Percentiles rank a stretch among this genome's conserved stretches.
Evolutionary conservation across 2,113 vertebrate species (phyloP).

Genomic region (Alectura lathami): DNA sequence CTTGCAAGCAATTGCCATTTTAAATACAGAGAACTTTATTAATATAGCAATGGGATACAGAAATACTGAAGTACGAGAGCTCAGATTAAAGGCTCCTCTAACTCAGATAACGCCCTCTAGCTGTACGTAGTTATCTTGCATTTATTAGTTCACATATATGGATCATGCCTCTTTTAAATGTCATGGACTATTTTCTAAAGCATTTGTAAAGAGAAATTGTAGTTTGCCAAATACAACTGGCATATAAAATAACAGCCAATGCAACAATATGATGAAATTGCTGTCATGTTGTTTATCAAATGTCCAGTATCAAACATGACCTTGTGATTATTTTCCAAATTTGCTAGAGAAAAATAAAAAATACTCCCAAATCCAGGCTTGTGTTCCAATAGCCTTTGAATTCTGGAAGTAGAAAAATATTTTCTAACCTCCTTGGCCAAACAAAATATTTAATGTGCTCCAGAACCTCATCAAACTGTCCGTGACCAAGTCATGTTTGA

Average conservation of each 20-base stretch:
- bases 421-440: background rate
- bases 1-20: slow-evolving; percentile 28
- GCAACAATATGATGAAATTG: slow-evolving; percentile 30
- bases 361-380: slow-evolving; percentile 33
- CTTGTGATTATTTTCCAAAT: slow-evolving; percentile 8
- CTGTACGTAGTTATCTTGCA: background rate
- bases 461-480: background rate
- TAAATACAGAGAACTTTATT: slow-evolving; percentile 48
- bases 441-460: background rate
- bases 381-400: slow-evolving; percentile 14
- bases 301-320: slow-evolving; percentile 42
- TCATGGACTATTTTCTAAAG: slow-evolving; percentile 25
- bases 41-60: background rate
- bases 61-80: background rate
- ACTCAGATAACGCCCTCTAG: background rate
- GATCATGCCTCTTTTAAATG: background rate
- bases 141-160: background rate
- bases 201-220: slow-evolving; percentile 32
- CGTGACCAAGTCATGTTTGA: background rate
- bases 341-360: background rate
- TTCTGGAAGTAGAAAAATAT: background rate
- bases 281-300: slow-evolving; percentile 62
- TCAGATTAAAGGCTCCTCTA: background rate
- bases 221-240: slow-evolving; percentile 44
- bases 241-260: slow-evolving; percentile 33